Evolutionary conservation across 2,888 invertebrate genomes (phyloP), one percentile per base, ranked within the genome.

Genomic region (Catocala nupta): DNA sequence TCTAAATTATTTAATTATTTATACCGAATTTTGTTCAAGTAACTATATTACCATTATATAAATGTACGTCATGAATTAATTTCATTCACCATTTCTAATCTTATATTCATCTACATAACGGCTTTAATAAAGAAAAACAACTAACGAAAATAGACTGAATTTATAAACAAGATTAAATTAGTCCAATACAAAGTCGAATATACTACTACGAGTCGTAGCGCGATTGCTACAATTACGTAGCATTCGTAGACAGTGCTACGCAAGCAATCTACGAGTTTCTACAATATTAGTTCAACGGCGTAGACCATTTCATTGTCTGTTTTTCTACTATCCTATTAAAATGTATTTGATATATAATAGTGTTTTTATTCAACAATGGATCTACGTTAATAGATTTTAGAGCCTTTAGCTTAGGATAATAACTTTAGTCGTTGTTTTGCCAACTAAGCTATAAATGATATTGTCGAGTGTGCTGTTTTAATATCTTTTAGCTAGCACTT

Each of bases 181-280:
- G 50, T 57, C 50, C 34, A 36, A 36, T 55, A 36, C 42, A 43
- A 33, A 57, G 33, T 53, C 6, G 25, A 48, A 34, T n/a, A 47
- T 10, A 25, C 25, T 25, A 25, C 25, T 25, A 25, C 25, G 4
- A 25, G 3, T 34, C 13, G 60, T 55, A 60, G 50, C 16, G 25
- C 25, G n/a, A 45, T 25, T 42, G 55, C 61, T 61, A 61, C 55
- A 42, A 51, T 45, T 55, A 55, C 39, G 55, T 61, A 61, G 61
- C 33, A 45, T 42, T 61, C 13, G 57, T 58, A 54, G 53, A 52
- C 43, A 44, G 45, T 25, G 54, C 63, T 55, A 64, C 59, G 50
- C 39, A 45, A 60, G 53, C 43, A 54, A 55, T 58, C 57, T 54
- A 59, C 63, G 48, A 13, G 45, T 12, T 54, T 50, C 33, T 34